phyloP scores from a whole-genome alignment of 2,113 vertebrate species.

The Platycercus adscitus region DNA sequence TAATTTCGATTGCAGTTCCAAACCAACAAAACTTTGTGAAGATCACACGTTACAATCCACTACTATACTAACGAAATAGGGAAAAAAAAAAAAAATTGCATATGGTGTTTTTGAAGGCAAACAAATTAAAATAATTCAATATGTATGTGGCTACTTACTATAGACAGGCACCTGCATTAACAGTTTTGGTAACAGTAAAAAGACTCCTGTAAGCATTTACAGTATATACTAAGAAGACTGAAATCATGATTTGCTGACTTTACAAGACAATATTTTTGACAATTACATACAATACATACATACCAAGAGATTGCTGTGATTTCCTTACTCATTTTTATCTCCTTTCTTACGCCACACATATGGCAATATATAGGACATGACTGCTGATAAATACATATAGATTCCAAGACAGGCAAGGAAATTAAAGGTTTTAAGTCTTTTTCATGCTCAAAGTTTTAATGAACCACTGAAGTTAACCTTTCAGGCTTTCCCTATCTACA shows the following conservation, averaged over 20 bases:
- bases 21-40: background rate
- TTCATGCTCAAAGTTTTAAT: background rate
- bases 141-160: background rate
- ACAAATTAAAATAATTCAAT: background rate
- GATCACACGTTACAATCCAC: background rate
- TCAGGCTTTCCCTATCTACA: background rate
- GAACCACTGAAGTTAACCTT: background rate
- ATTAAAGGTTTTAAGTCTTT: accelerated
- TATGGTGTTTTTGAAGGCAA: background rate
- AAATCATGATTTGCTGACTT: background rate
- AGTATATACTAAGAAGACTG: background rate
- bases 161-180: background rate
- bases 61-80: background rate
- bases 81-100: background rate
- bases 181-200: background rate
- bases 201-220: background rate
- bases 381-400: background rate
- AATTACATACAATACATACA: background rate
- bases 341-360: background rate
- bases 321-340: background rate
- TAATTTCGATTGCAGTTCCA: background rate
- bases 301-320: accelerated
- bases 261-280: background rate
- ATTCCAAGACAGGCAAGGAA: background rate
- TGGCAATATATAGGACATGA: background rate